phyloP scores from a whole-genome alignment of 2,888 invertebrate species.

The Oscheius sp. region DNA sequence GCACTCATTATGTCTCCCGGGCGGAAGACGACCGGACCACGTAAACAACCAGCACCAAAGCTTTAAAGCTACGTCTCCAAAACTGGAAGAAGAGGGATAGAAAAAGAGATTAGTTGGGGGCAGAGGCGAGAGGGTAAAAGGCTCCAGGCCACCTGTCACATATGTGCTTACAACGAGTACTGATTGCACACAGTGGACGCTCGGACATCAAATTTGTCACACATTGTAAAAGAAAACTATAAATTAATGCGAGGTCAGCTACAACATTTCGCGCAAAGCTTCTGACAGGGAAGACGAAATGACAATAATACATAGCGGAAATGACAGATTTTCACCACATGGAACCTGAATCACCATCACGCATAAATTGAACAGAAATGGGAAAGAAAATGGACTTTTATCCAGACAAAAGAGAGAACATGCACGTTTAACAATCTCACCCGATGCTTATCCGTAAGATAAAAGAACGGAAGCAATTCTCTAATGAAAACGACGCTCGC shows the following conservation, averaged over 20 bases:
- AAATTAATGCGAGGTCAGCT: background rate
- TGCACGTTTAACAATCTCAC: slow-evolving; percentile 21
- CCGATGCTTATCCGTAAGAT: background rate
- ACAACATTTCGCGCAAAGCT: no score
- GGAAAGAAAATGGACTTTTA: no score
- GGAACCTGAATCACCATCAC: no score
- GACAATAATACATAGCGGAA: background rate
- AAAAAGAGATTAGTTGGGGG: slow-evolving; percentile 6
- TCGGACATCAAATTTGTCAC: slow-evolving; percentile 28
- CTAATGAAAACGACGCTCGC: slow-evolving; percentile 9
- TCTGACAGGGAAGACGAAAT: background rate
- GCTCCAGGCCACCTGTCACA: slow-evolving; percentile 25
- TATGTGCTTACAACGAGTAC: slow-evolving; percentile 37
- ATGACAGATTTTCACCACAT: background rate
- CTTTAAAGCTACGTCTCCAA: slow-evolving; percentile 17
- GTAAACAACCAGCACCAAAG: slow-evolving; percentile 19
- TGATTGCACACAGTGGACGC: slow-evolving; percentile 32
- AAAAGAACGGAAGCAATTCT: slow-evolving; percentile 4
- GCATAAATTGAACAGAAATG: no score
- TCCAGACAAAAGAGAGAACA: slow-evolving; percentile 11
- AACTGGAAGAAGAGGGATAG: slow-evolving; percentile 10
- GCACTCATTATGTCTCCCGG: slow-evolving; percentile 35
- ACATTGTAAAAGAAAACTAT: slow-evolving; percentile 16
- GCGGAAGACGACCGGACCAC: slow-evolving; percentile 17
- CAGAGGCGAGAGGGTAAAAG: slow-evolving; percentile 7